These are phyloP conservation scores for Paramormyrops kingsleyae DNA, from an alignment of 2,113 vertebrate genomes.

Conservation along the genomic window DNA sequence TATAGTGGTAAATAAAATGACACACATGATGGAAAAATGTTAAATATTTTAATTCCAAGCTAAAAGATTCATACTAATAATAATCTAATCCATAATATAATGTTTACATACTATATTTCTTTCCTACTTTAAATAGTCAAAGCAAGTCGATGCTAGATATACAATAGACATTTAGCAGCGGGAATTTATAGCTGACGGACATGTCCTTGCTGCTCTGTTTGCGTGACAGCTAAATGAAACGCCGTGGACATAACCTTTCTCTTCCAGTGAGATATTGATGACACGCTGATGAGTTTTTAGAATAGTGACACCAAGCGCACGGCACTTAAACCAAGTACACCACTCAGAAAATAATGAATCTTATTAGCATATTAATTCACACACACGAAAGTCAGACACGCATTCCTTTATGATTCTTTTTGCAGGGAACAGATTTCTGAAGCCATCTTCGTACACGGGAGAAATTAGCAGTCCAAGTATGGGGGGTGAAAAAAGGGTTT, in stretches of 20 bases:
- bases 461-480: not conserved
- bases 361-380: constrained; percentile 1
- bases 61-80: not conserved
- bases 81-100: not conserved
- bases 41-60: not conserved
- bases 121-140: not conserved
- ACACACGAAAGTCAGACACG: not conserved
- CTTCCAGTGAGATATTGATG: not conserved
- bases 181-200: not conserved
- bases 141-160: not conserved
- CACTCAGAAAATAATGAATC: not conserved
- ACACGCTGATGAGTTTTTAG: not conserved
- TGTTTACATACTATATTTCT: not conserved
- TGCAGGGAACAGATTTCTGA: not conserved
- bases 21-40: not conserved
- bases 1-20: not conserved
- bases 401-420: not conserved
- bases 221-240: not conserved
- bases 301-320: not conserved
- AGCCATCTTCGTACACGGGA: not conserved
- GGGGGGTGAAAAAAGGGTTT: not conserved
- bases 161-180: not conserved
- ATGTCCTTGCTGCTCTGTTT: not conserved
- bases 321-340: not conserved
- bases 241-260: not conserved